A percentile compares a stretch with the other conserved stretches of the same genome.
These are phyloP conservation scores for Torymus aiolomorphi DNA, from an alignment of 2,888 invertebrate species.

Conservation along the genomic window DNA sequence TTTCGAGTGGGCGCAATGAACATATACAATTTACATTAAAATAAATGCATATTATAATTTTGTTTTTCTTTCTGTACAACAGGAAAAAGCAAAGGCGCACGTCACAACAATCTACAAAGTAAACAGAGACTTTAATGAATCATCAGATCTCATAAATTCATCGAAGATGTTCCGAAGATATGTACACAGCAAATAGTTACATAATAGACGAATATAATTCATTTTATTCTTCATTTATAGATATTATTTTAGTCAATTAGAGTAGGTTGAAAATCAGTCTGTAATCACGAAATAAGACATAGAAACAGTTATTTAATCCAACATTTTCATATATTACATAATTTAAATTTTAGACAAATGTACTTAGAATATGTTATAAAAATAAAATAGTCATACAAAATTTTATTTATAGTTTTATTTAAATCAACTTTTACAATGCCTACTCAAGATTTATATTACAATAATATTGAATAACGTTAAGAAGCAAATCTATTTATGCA, in stretches of 20 bases:
- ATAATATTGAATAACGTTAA: too few species aligned
- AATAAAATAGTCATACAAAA: constrained; percentile 1
- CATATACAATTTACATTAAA: neutral
- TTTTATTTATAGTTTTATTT: neutral
- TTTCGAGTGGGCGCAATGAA: too few species aligned
- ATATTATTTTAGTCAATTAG: too few species aligned
- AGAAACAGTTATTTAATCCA: neutral
- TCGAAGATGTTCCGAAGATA: neutral
- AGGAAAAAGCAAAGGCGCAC: constrained; percentile 1
- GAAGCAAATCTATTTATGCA: too few species aligned
- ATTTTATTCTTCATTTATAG: neutral
- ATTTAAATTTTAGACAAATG: neutral
- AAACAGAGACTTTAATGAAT: constrained; percentile 4
- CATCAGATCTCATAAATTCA: constrained; percentile 5
- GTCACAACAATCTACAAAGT: neutral
- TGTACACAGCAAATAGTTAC: neutral
- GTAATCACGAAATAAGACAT: too few species aligned
- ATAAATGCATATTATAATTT: neutral
- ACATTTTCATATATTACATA: too few species aligned
- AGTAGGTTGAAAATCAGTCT: too few species aligned
- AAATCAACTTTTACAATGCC: neutral
- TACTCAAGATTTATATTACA: neutral
- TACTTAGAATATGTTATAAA: neutral
- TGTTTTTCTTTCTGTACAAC: neutral
- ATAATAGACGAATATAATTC: neutral